phyloP scores from a whole-genome alignment of 2,113 vertebrate species.

The Tragelaphus buxtoni region DNA sequence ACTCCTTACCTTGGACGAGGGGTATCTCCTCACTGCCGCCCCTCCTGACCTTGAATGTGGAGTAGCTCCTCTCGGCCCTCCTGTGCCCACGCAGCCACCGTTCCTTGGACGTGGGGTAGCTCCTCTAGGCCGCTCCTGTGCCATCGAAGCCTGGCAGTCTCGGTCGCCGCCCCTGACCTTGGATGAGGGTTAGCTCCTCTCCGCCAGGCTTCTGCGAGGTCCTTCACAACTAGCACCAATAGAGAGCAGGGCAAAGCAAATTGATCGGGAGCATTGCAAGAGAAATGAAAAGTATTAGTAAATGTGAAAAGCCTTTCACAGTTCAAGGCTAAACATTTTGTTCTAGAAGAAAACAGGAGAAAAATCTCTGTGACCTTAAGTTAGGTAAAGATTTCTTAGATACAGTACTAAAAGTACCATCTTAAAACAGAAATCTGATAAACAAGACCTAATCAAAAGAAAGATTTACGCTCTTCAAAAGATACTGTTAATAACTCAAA shows the following conservation, averaged over 20 bases:
- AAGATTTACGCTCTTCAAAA: background rate
- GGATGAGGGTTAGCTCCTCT: no score
- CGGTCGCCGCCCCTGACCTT: no score
- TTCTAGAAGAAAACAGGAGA: background rate
- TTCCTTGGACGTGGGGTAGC: no score
- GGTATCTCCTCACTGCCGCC: no score
- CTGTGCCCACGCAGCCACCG: fast-evolving
- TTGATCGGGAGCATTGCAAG: background rate
- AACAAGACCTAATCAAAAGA: background rate
- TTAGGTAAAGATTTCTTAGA: background rate
- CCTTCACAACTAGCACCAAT: fast-evolving
- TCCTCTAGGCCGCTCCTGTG: no score
- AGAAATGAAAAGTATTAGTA: background rate
- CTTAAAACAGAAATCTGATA: background rate
- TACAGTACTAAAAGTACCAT: background rate
- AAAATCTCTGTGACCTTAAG: background rate
- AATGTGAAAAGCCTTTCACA: background rate
- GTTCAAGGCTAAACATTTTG: background rate
- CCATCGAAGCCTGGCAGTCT: no score
- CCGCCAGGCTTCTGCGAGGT: fast-evolving
- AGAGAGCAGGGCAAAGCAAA: background rate
- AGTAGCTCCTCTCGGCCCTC: no score
- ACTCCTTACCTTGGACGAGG: no score
- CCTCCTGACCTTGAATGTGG: no score
- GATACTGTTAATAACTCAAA: background rate